Evolutionary conservation across 2,797 vertebrate genomes (phyloP), one percentile per base, ranked within the genome.

Genomic region (Xerus rutilus): DNA sequence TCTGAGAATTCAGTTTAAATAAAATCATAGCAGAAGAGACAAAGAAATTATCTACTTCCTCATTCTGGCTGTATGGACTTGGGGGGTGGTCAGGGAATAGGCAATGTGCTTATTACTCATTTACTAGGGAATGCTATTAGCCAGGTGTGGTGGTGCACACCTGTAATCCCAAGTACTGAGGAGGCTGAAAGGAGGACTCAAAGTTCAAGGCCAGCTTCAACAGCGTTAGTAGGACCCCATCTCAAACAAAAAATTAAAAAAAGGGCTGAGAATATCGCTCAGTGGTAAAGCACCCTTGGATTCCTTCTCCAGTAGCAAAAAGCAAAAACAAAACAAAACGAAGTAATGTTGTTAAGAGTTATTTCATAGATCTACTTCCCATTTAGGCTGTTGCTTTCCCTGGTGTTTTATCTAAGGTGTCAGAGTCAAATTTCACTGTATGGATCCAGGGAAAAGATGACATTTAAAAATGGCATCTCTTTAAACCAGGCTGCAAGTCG

Each of bases 21-120:
- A 78, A 93, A 96, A 91, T 35, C n/a, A 17, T 72, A 91, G 89
- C 25, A n/a, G 28, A 93, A 81, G 23, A 18, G n/a, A 85, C 30
- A 94, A 78, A 92, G 30, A 77, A 84, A 69, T 43, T 18, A 81
- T 85, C 23, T 72, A 76, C 62, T 67, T 94, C 54, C 35, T 23
- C 28, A 57, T 83, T 84, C 72, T 67, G n/a, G 32, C 32, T 85
- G 0, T 64, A 70, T 5, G 23, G 23, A 54, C 11, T 88, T 59
- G 73, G 25, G 39, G n/a, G 9, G 35, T n/a, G n/a, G 5, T 79
- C 18, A 87, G 25, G 32, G 20, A 23, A 10, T 13, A 62, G 67
- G 39, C 47, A n/a, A 11, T 65, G 32, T 54, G 54, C 67, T 93
- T 67, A 7, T 43, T 92, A 74, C 57, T 79, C 59, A 82, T 67